phyloP scores from a whole-genome alignment of 2,797 vertebrate genomes.

The Pelochelys cantorii region DNA sequence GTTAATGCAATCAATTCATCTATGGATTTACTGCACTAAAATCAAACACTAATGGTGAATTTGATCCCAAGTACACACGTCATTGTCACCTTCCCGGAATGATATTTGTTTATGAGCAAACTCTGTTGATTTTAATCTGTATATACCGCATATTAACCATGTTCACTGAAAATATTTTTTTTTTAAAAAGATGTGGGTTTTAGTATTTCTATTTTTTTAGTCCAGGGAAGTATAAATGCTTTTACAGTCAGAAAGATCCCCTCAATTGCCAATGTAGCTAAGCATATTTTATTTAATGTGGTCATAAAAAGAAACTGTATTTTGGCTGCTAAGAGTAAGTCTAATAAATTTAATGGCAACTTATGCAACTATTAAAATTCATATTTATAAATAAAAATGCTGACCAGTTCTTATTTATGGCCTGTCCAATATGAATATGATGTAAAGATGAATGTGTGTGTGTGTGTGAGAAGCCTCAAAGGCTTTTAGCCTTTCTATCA shows the following conservation, averaged over 20 bases:
- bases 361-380: background rate
- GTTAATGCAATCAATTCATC: background rate
- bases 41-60: background rate
- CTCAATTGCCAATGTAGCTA: background rate
- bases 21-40: background rate
- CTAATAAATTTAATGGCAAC: background rate
- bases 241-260: background rate
- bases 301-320: background rate
- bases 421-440: background rate
- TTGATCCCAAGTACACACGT: background rate
- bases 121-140: background rate
- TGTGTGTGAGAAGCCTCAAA: background rate
- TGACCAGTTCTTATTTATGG: background rate
- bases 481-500: constrained; percentile 25
- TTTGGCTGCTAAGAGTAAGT: background rate
- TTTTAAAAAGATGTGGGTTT: rapidly evolving
- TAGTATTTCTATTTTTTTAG: background rate
- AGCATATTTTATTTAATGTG: background rate
- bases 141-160: background rate
- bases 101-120: background rate
- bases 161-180: background rate
- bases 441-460: background rate
- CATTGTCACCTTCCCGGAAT: background rate
- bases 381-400: background rate
- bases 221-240: background rate